A percentile compares a stretch with the other conserved stretches of the same genome.
phyloP scores from a whole-genome alignment of 1,140 invertebrate genomes.

The Pachyrhynchus sulphureomaculatus region DNA sequence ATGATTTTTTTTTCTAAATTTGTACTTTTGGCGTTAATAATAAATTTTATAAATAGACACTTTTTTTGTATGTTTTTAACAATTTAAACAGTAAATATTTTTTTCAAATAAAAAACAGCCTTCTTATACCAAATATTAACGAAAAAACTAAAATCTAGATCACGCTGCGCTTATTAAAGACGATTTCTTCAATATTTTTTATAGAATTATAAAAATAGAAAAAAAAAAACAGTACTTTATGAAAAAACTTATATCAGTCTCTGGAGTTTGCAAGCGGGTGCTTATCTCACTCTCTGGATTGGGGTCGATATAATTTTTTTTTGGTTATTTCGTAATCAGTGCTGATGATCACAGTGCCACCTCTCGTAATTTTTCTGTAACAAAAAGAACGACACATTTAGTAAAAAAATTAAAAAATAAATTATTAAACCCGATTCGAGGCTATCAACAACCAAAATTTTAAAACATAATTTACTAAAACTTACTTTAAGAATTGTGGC shows the following conservation, averaged over 20 bases:
- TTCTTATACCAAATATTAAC: constrained; percentile 7
- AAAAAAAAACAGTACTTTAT: constrained; percentile 28
- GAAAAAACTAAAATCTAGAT: constrained; percentile 30
- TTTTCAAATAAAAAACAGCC: constrained; percentile 16
- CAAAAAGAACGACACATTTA: constrained; percentile 18
- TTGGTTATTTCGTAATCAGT: constrained; percentile 46
- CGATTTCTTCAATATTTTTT: constrained; percentile 28
- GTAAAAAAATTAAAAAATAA: no score
- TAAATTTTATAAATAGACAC: no score
- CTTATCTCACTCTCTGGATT: constrained; percentile 29
- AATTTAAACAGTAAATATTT: no score
- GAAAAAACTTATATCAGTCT: constrained; percentile 30
- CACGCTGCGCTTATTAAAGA: constrained; percentile 32
- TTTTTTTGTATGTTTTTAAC: no score
- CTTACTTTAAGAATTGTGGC: constrained; percentile 66
- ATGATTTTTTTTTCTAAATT: background rate
- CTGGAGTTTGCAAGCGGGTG: background rate
- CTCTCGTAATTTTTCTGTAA: constrained; percentile 49
- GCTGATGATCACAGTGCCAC: constrained; percentile 47
- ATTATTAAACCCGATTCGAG: no score
- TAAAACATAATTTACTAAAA: no score
- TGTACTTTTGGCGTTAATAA: constrained; percentile 22
- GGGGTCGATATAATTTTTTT: constrained; percentile 39
- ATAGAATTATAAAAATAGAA: constrained; percentile 36
- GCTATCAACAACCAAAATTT: no score